Base-by-base conservation (phyloP, 92 coral and sea anemone genomes). In the Montipora capitata region DNA sequence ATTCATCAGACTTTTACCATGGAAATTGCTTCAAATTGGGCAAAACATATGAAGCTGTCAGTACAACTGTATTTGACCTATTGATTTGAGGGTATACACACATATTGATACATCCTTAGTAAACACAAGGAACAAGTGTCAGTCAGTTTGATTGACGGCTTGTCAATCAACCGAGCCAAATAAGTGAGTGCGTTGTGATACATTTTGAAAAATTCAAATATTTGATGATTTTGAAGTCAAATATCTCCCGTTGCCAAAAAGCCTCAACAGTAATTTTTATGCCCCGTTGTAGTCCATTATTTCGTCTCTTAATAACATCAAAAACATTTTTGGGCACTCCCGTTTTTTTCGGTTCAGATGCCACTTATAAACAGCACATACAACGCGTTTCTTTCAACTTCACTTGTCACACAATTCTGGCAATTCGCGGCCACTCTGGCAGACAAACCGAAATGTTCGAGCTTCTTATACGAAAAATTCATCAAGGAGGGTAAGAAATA, bases 131-230 rank as follows among this genome's bases (percentile, higher is more conserved):
- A 76, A 76, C 42, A 54, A 20, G 48, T 76, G 48, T 72, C 35
- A 43, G 56, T 43, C 58, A 72, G 39, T 72, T 72, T 72, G 77
- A 72, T 72, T 72, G 77, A 51, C 43, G 10, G 80, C 64, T 52
- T 76, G 67, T 76, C 48, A 52, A 76, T 54, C 49, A 76, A 10
- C 16, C 5, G 27, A 14, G 18, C 10, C 43, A 20, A 54, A 35
- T 52, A 76, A 18, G 66, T 39, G 44, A 76, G n/a, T 40, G 43
- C 68, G 9, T 52, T 54, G 51, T 76, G 9, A 38, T 67, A 49
- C 81, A 8, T 76, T 76, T 7, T 10, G 38, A 54, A 2, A 54
- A 10, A 10, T 76, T 20, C 42, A 14, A 49, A 52, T 52, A 54
- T 54, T 54, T 54, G 59, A 54, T 8, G 59, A 54, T 54, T 54